A percentile compares a stretch with the other conserved stretches of the same genome.
Evolutionary conservation across 92 coral and sea anemone species (phyloP).

Genomic region (Porites evermanni): DNA sequence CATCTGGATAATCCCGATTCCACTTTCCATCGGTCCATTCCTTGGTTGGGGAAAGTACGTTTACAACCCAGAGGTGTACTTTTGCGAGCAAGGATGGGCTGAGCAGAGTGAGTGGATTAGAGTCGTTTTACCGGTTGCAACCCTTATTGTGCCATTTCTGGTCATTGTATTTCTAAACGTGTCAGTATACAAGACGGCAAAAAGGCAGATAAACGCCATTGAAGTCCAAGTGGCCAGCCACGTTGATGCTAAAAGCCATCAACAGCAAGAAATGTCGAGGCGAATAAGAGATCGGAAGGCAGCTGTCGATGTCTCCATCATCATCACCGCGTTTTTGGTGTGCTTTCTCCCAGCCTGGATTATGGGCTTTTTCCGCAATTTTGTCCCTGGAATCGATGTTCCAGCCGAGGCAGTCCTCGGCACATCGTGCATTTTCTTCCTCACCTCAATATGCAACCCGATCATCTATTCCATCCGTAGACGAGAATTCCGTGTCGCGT

Average conservation of each 20-base stretch:
- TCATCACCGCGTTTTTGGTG: neutral
- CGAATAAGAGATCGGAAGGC: neutral
- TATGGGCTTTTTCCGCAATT: neutral
- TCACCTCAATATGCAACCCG: neutral
- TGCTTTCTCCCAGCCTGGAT: neutral
- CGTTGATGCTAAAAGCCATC: neutral
- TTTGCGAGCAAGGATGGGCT: neutral
- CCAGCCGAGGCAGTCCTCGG: neutral
- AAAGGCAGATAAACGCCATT: neutral
- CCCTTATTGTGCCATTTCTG: neutral
- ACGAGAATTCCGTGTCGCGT: neutral
- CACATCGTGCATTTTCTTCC: neutral
- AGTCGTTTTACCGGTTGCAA: neutral
- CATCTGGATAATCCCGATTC: constrained; percentile 8
- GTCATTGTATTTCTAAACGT: neutral
- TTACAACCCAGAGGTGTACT: constrained; percentile 1
- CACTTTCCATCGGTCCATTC: neutral
- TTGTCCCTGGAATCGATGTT: neutral
- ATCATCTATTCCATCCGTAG: neutral
- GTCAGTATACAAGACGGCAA: neutral
- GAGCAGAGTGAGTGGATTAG: neutral
- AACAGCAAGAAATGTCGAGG: neutral
- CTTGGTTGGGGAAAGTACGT: constrained; percentile 4
- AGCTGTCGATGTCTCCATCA: constrained; percentile 4
- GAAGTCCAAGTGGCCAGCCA: neutral